Evolutionary conservation across 2,797 vertebrate genomes (phyloP).

Genomic region (Phyllotis vaccarum): DNA sequence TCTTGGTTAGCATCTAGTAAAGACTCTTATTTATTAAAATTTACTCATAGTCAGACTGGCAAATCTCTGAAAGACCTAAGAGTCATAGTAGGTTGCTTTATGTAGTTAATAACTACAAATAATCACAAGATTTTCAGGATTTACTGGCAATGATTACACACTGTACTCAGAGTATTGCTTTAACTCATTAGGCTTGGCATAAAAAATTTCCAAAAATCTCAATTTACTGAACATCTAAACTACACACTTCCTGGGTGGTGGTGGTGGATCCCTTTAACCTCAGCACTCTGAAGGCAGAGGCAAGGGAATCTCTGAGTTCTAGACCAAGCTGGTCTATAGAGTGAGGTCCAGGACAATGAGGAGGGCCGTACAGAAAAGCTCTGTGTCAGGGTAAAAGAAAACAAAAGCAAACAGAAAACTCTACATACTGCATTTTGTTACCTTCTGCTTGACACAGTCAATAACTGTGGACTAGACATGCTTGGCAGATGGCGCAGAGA

Average conservation of each 20-base stretch:
- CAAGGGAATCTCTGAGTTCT: not conserved
- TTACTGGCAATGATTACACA: constrained; percentile 80
- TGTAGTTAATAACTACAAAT: constrained; percentile 72
- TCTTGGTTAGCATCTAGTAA: not conserved
- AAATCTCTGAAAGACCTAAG: not conserved
- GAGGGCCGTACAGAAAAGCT: not conserved
- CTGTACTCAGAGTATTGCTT: constrained; percentile 76
- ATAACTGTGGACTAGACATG: constrained; percentile 76
- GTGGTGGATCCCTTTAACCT: not conserved
- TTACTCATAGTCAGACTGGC: not conserved
- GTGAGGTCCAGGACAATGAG: not conserved
- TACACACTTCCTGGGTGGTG: constrained; percentile 37
- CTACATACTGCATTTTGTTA: constrained; percentile 77
- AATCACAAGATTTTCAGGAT: constrained; percentile 65
- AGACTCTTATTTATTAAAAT: not conserved
- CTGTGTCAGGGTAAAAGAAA: not conserved
- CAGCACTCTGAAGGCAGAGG: not conserved
- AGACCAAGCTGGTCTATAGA: not conserved
- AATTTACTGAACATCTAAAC: constrained; percentile 80
- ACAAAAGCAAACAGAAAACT: constrained; percentile 26
- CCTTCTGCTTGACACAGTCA: constrained; percentile 43
- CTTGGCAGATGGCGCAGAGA: constrained; percentile 82
- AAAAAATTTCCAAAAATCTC: constrained; percentile 69
- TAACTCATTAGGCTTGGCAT: constrained; percentile 65
- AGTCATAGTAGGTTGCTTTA: constrained; percentile 74